Percentiles rank a stretch among this genome's conserved stretches.
These are phyloP conservation scores for Halcyon leucocephala DNA, from an alignment of 2,797 vertebrate genomes.

Conservation along the genomic window DNA sequence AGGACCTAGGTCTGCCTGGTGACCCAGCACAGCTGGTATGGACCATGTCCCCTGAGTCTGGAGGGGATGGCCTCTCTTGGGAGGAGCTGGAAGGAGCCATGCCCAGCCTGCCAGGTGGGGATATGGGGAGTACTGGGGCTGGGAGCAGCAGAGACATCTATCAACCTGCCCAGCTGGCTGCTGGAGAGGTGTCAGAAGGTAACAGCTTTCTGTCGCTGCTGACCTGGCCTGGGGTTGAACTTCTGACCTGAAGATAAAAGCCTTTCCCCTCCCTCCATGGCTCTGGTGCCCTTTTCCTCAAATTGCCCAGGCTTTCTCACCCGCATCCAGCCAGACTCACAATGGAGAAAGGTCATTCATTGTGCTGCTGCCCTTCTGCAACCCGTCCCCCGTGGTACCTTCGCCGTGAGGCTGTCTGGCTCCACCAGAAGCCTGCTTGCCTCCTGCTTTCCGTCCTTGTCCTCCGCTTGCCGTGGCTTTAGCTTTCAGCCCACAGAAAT, in stretches of 20 bases:
- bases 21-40: neutral
- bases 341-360: neutral
- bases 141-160: neutral
- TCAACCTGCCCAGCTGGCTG: conserved; percentile 41
- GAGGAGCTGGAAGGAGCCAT: neutral
- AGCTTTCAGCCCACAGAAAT: neutral
- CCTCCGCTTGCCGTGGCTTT: neutral
- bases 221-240: conserved; percentile 39
- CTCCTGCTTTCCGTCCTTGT: neutral
- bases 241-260: conserved; percentile 49
- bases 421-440: neutral
- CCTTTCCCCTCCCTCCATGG: neutral
- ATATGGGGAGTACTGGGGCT: neutral
- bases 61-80: rapidly evolving
- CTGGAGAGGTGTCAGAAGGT: conserved; percentile 27
- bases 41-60: neutral
- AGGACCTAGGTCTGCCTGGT: neutral
- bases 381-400: neutral
- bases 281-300: neutral
- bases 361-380: neutral
- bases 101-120: neutral
- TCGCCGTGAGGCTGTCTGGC: neutral
- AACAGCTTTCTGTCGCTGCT: neutral
- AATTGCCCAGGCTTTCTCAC: neutral
- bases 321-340: neutral